These are phyloP conservation scores for Pedetes capensis DNA, from an alignment of 2,113 vertebrate genomes.

Conservation along the genomic window DNA sequence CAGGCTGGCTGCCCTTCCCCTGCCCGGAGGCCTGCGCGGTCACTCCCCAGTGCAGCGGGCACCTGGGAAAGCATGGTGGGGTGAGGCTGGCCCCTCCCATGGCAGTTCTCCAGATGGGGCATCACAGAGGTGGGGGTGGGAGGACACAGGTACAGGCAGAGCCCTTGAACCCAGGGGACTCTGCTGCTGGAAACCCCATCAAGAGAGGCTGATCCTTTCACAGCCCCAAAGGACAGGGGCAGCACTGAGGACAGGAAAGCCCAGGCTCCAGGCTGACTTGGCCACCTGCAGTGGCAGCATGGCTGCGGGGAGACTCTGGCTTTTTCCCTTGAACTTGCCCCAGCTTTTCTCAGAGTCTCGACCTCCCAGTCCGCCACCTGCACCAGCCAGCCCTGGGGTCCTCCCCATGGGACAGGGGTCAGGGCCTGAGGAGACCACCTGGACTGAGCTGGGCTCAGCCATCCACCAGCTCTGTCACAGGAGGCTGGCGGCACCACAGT, in stretches of 20 bases:
- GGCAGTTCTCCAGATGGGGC: background rate
- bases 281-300: accelerated
- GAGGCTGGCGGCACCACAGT: background rate
- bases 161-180: background rate
- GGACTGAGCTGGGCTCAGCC: background rate
- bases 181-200: background rate
- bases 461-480: background rate
- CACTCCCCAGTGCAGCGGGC: background rate
- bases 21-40: background rate
- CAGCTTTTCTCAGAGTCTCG: background rate
- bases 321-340: background rate
- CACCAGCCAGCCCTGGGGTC: too few relatives aligned
- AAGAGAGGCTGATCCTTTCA: background rate
- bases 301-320: too few relatives aligned
- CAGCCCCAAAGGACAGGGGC: background rate
- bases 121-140: background rate
- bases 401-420: background rate
- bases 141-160: background rate
- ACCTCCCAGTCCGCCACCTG: too few relatives aligned
- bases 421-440: too few relatives aligned
- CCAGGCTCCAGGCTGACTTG: too few relatives aligned
- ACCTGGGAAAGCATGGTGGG: background rate
- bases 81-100: background rate
- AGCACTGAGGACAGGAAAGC: background rate
- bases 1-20: background rate